These are phyloP conservation scores for Heteractis magnifica DNA, from an alignment of 92 coral and sea anemone species.

Conservation along the genomic window DNA sequence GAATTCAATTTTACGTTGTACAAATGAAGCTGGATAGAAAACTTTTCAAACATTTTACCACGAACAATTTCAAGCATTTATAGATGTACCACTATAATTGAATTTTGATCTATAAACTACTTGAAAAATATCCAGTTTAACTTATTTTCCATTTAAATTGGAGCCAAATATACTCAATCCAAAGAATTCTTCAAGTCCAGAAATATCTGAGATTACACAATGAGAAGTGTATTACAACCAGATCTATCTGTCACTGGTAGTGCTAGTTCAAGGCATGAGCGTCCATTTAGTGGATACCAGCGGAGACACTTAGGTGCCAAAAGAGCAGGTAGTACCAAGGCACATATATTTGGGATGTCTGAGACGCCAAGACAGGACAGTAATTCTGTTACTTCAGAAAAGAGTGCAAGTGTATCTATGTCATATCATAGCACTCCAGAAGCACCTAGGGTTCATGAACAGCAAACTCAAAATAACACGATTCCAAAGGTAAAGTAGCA, in stretches of 20 bases:
- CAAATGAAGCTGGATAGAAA: no score
- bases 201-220: not conserved
- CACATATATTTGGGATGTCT: slow-evolving; percentile 79
- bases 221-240: slow-evolving; percentile 44
- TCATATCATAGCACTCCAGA: slow-evolving; percentile 69
- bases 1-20: no score
- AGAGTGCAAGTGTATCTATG: slow-evolving; percentile 10
- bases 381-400: not conserved
- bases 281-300: slow-evolving; percentile 83
- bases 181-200: not conserved
- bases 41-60: no score
- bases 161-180: not conserved
- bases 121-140: no score
- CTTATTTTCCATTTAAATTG: not conserved
- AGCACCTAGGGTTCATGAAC: slow-evolving; percentile 66
- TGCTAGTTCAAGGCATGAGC: slow-evolving; percentile 74
- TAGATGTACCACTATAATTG: no score
- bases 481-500: not conserved
- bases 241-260: slow-evolving; percentile 87
- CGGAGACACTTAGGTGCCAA: slow-evolving; percentile 57
- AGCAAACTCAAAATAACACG: not conserved
- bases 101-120: no score
- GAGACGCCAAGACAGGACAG: slow-evolving; percentile 63
- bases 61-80: no score
- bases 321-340: slow-evolving; percentile 70